phyloP scores from a whole-genome alignment of 92 coral and sea anemone species.

The Isaurus tuberculatus region DNA sequence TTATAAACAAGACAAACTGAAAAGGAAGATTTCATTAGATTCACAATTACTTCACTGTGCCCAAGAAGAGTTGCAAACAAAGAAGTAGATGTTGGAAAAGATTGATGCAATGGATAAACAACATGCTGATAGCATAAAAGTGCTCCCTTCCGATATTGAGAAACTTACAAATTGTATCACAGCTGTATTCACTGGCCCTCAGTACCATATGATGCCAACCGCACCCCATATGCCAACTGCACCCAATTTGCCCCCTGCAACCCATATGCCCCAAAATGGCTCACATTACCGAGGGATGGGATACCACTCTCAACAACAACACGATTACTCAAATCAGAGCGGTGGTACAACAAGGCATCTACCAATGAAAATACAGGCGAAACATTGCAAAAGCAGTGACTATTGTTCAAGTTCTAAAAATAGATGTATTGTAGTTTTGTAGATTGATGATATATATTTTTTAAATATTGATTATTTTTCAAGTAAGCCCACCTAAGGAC shows the following conservation, averaged over 20 bases:
- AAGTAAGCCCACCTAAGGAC: too few relatives aligned
- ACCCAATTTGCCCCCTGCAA: not conserved
- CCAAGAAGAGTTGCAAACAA: conserved; percentile 54
- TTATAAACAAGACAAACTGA: conserved; percentile 57
- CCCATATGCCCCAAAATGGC: conserved; percentile 26
- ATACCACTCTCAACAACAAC: conserved; percentile 23
- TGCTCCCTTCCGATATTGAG: conserved; percentile 50
- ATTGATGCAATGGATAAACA: conserved; percentile 54
- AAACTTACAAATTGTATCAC: conserved; percentile 61
- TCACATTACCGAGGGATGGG: conserved; percentile 13
- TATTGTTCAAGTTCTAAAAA: conserved; percentile 29
- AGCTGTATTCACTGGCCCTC: conserved; percentile 33
- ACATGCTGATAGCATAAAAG: conserved; percentile 34
- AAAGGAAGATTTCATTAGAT: conserved; percentile 56
- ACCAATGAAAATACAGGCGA: not conserved
- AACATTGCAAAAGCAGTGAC: conserved; percentile 24
- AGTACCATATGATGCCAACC: conserved; percentile 39
- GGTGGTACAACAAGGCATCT: not conserved
- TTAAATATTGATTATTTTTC: too few relatives aligned
- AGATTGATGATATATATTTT: too few relatives aligned
- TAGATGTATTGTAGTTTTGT: not conserved
- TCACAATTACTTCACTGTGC: conserved; percentile 50
- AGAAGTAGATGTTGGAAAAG: conserved; percentile 50
- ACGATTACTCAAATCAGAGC: conserved; percentile 13
- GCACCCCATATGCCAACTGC: not conserved